Evolutionary conservation across 2,888 invertebrate genomes (phyloP), one percentile per base, ranked within the genome.

Genomic region (Drosophila diplacantha): DNA sequence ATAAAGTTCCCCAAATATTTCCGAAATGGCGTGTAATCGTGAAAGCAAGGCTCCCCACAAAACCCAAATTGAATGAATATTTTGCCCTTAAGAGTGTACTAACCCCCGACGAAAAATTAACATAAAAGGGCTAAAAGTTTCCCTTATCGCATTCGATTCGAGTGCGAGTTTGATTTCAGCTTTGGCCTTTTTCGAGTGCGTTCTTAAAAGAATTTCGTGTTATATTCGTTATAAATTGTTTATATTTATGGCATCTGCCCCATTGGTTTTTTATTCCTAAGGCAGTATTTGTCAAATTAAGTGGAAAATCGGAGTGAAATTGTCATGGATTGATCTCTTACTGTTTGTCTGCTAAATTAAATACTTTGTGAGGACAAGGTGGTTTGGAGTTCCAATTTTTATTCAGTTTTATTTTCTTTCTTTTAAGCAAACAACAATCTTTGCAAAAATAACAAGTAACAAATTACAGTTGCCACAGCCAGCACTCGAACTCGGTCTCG

Each of bases 11-110:
- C 58, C 52, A 70, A 80, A 73, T 77, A 63, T 62, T 74, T 71
- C 31, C 64, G 39, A 70, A 80, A 80, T 64, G 53, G 69, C 79
- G 70, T 73, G 73, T 78, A 71, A 72, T 81, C 72, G 79, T 75
- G 74, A 72, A 70, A 72, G 14, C 12, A 20, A 73, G 59, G 50
- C 59, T 74, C 18, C 31, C 24, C 35, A 35, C 24, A 47, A 61
- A 47, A 67, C 47, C 16, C 54, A 68, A 73, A 62, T 53, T 58
- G 47, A 74, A 76, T 80, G 77, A 76, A 80, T 63, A 76, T 72
- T 74, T 76, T 66, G 61, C 47, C 34, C 51, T 60, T 22, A 58
- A 68, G 64, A 67, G 64, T 71, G 41, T 24, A 24, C n/a, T 29
- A 14, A 57, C 60, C 64, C 68, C 71, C 20, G 3, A 14, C 4